Conservation (phyloP, 2,113 vertebrate genomes). For the Oriolus oriolus region DNA sequence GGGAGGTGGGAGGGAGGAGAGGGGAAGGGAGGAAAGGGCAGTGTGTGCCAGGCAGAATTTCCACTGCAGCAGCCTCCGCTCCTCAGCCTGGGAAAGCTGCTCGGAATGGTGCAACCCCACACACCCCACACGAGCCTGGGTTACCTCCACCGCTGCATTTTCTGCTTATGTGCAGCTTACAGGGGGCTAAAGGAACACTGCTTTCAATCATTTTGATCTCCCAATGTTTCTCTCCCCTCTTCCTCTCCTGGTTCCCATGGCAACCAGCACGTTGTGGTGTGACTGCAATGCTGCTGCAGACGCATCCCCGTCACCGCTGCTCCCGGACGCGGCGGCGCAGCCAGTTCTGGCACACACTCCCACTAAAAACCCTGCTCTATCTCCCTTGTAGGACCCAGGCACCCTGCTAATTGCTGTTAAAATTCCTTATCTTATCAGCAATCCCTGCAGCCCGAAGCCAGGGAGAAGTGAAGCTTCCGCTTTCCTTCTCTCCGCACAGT, state of each 20-base stretch:
- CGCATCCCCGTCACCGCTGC: neutral
- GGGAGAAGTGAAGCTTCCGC: neutral
- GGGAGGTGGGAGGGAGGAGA: neutral
- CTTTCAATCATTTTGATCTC: neutral
- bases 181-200: neutral
- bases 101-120: neutral
- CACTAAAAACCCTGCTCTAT: accelerated
- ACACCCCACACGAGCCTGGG: accelerated
- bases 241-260: conserved; percentile 14
- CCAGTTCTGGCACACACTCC: neutral
- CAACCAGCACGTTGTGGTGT: neutral
- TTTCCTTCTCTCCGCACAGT: neutral
- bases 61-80: neutral
- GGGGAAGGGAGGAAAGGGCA: neutral
- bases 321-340: neutral
- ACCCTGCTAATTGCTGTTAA: neutral
- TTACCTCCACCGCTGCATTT: neutral
- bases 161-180: neutral
- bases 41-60: neutral
- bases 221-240: neutral
- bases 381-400: neutral
- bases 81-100: neutral
- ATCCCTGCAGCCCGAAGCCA: neutral
- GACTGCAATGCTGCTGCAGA: conserved; percentile 48
- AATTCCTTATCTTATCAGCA: neutral